Base-by-base conservation (phyloP, 2,888 invertebrate genomes). In the Congeria kusceri region DNA sequence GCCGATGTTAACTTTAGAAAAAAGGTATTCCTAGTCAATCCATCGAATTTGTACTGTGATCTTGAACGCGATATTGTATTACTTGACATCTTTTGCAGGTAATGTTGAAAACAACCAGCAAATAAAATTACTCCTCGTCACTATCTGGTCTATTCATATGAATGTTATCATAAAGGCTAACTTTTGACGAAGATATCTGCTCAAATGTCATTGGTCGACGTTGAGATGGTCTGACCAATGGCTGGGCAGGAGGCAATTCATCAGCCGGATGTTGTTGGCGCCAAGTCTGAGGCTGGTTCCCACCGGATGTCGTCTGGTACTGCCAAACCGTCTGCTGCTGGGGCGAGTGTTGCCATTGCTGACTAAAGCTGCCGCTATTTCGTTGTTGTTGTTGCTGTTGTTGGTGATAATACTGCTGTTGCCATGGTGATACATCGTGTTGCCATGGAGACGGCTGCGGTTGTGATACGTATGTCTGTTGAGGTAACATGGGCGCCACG, bases 161-260 rank as follows among this genome's bases (percentile, higher is more conserved):
- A n/a, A 91, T 87, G 81, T 91, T 91, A 73, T 91, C 91, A 68
- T 91, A 91, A 15, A 91, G 85, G 67, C 91, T 91, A 76, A 91
- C 88, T 83, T 91, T 91, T 1, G 91, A 91, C 7, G 91, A 90
- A 5, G 89, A 89, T 15, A 85, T 81, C 72, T 90, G 90, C 65
- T 90, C 89, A 82, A 91, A 91, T 28, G 89, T 90, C 89, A 91
- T 90, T 56, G 91, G 91, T 62, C 91, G 86, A 32, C 86, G 84
- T 44, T 86, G 90, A 7, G 91, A 91, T 4, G 91, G 91, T 58
- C 89, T 84, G 44, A 87, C 87, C 28, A 91, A 77, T 28, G 90
- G 91, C 27, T 88, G 86, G 1, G 89, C 85, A 0, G 78, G 80
- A n/a, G 78, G 83, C 44, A 72, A 68, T 27, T 83, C 83, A 7